Base-by-base conservation (phyloP, 2,888 invertebrate genomes). In the Oeneis ivallda region DNA sequence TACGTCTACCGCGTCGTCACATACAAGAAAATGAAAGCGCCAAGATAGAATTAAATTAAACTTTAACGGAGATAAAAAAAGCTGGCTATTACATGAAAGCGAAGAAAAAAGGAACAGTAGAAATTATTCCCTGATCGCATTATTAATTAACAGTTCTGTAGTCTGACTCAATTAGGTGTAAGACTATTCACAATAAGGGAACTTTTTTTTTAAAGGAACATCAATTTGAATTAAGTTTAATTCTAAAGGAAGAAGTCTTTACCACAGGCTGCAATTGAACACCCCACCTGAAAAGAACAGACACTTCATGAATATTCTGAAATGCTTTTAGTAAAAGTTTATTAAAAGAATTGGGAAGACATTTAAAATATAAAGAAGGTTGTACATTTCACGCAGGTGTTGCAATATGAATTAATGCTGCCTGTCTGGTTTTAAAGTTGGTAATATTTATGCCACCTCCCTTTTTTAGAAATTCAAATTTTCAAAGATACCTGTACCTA, bases 281-380 rank as follows among this genome's bases (percentile, higher is more conserved):
- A 81, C 84, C 86, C 83, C 82, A 89, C 90, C 89, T 92, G 92
- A 84, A 90, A 88, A 84, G 85, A 86, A 86, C 79, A 86, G 85
- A 86, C 82, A 80, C 77, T 81, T 85, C 88, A 89, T 92, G 89
- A 92, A 92, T 92, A 92, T 90, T 90, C 89, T 77, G 80, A 78
- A 80, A 84, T 73, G 85, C 86, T 88, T 87, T 90, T 84, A 88
- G 80, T 79, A 71, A 75, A 82, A 86, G 81, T 86, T 89, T 87
- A 89, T 89, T 89, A 87, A 87, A 87, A 81, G 82, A 70, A 68
- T 65, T 64, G 52, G 52, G 47, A 64, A 56, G 64, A 68, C 45
- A 26, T 62, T 65, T 68, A 67, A 58, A 64, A 53, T 17, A 37
- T 60, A 65, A 64, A 39, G 65, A 7, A 54, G 65, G 11, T 49